These are phyloP conservation scores for Aphrocallistes beatrix DNA, from an alignment of 37 sponge, comb jelly and placozoan species.

Conservation along the genomic window DNA sequence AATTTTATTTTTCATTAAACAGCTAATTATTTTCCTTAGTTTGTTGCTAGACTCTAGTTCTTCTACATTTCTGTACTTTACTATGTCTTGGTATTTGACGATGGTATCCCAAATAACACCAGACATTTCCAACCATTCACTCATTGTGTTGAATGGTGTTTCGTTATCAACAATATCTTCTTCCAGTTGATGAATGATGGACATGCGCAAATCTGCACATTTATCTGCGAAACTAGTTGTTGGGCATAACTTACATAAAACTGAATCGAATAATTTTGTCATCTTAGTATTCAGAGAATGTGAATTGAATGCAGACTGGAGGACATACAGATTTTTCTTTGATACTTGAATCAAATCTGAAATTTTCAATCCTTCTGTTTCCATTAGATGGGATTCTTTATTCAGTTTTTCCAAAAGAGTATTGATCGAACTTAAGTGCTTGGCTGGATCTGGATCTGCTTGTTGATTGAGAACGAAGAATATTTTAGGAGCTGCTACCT, in stretches of 20 bases:
- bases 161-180: background rate
- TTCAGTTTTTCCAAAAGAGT: background rate
- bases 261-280: background rate
- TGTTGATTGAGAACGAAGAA: constrained; percentile 12
- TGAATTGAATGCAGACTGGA: background rate
- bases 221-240: background rate
- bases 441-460: background rate
- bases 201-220: background rate
- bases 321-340: background rate
- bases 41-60: background rate
- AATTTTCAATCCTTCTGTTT: background rate
- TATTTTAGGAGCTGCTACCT: background rate
- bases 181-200: background rate
- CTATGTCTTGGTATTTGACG: background rate
- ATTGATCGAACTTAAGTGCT: background rate
- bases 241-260: background rate
- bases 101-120: constrained; percentile 1
- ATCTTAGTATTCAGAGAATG: background rate
- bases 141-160: background rate
- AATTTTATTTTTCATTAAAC: background rate
- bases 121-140: background rate
- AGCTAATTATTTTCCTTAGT: background rate
- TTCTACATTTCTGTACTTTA: background rate
- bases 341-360: constrained; percentile 2
- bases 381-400: background rate